These are phyloP conservation scores for Electrona antarctica DNA, from an alignment of 2,113 vertebrate genomes.

Conservation along the genomic window DNA sequence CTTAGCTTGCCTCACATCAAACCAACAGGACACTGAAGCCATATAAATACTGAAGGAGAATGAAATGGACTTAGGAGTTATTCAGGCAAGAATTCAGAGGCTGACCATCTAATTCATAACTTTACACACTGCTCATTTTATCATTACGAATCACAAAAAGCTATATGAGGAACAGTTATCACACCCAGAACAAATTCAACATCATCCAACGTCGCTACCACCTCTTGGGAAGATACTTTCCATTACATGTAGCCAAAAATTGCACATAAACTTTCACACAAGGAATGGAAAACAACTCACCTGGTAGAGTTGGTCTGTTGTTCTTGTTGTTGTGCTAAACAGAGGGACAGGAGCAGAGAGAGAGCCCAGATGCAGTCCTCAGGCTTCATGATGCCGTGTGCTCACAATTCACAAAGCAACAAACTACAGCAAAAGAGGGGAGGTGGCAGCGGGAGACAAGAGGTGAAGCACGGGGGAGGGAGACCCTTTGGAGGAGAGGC, in stretches of 20 bases:
- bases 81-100: constrained; percentile 19
- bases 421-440: constrained; percentile 29
- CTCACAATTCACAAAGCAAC: constrained; percentile 21
- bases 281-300: constrained; percentile 47
- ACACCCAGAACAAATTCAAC: not conserved
- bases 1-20: constrained; percentile 39
- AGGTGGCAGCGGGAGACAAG: constrained; percentile 41
- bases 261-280: not conserved
- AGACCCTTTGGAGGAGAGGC: constrained; percentile 43
- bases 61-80: constrained; percentile 24
- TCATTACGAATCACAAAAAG: not conserved
- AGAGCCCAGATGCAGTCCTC: constrained; percentile 55
- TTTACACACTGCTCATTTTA: not conserved
- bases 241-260: not conserved
- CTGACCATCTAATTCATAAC: not conserved
- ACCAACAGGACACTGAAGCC: constrained; percentile 40
- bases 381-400: constrained; percentile 60
- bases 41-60: constrained; percentile 46
- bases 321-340: constrained; percentile 44
- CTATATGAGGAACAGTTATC: not conserved
- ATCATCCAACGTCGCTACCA: not conserved
- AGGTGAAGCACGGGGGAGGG: constrained; percentile 41
- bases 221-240: not conserved
- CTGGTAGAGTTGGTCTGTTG: constrained; percentile 70
- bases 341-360: constrained; percentile 60